These are phyloP conservation scores for Pterocles gutturalis DNA, from an alignment of 2,113 vertebrate species.

Conservation along the genomic window DNA sequence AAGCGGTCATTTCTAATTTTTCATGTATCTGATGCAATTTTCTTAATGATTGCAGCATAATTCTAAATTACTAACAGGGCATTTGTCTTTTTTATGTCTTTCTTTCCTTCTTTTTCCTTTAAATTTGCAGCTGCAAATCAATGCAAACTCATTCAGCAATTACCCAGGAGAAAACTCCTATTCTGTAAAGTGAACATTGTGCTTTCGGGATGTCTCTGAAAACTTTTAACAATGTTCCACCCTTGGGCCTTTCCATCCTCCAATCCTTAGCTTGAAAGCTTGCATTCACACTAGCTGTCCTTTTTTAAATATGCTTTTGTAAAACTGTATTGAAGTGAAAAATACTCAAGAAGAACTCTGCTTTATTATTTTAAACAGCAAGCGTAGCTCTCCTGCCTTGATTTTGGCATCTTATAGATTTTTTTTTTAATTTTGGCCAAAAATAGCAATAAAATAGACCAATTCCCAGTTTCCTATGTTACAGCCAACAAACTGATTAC, in stretches of 20 bases:
- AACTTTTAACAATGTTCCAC: conserved; percentile 55
- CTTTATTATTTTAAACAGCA: conserved; percentile 19
- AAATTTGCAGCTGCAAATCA: conserved; percentile 39
- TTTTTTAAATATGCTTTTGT: conserved; percentile 49
- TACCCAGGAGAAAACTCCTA: conserved; percentile 45
- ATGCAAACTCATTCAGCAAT: conserved; percentile 19
- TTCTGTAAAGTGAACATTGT: conserved; percentile 44
- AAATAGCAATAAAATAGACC: conserved; percentile 29
- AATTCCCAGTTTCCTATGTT: conserved; percentile 7
- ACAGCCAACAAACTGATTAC: conserved; percentile 46
- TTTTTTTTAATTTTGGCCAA: neutral
- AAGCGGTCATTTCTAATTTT: neutral
- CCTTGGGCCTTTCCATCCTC: conserved; percentile 54
- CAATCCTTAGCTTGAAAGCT: conserved; percentile 25
- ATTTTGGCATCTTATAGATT: neutral
- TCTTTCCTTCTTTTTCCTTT: neutral
- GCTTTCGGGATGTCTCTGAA: conserved; percentile 28
- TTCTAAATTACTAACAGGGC: conserved; percentile 13
- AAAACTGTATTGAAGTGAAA: conserved; percentile 50
- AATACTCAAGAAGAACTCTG: neutral
- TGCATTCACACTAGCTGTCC: conserved; percentile 31
- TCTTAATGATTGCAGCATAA: neutral
- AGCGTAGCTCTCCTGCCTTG: neutral
- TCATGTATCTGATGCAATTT: neutral
- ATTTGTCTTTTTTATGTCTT: conserved; percentile 20